These are phyloP conservation scores for Baryphthengus martii DNA, from an alignment of 2,113 vertebrate species.

Conservation along the genomic window DNA sequence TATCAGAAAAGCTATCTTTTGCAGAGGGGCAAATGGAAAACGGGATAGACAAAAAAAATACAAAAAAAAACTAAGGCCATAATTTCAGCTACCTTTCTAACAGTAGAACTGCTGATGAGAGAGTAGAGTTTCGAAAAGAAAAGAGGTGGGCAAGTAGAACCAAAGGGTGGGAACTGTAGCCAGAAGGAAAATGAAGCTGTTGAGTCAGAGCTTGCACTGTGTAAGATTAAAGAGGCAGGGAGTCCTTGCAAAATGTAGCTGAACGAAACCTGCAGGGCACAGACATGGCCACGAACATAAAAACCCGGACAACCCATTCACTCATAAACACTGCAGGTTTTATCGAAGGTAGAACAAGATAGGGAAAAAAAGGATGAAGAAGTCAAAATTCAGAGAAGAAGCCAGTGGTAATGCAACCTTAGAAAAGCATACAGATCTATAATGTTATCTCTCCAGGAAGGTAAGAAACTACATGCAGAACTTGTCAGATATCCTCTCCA, in stretches of 20 bases:
- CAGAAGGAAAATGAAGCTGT: background rate
- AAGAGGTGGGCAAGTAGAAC: background rate
- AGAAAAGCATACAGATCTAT: background rate
- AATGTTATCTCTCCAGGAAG: background rate
- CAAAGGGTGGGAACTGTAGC: background rate
- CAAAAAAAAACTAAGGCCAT: background rate
- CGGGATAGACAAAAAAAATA: background rate
- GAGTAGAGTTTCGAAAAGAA: background rate
- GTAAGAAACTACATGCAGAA: background rate
- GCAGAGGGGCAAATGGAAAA: background rate
- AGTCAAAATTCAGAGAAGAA: background rate
- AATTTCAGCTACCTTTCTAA: background rate
- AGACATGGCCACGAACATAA: background rate
- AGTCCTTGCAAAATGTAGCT: background rate
- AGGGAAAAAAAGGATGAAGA: background rate
- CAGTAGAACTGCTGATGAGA: background rate
- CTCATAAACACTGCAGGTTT: background rate
- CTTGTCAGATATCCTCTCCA: background rate
- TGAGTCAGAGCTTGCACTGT: background rate
- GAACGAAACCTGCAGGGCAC: background rate
- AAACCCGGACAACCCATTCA: background rate
- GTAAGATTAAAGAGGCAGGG: background rate
- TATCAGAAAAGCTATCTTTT: background rate
- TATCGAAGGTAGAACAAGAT: background rate
- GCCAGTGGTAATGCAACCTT: background rate